Evolutionary conservation across 2,888 invertebrate genomes (phyloP).

Genomic region (Balanococcus diminutus): DNA sequence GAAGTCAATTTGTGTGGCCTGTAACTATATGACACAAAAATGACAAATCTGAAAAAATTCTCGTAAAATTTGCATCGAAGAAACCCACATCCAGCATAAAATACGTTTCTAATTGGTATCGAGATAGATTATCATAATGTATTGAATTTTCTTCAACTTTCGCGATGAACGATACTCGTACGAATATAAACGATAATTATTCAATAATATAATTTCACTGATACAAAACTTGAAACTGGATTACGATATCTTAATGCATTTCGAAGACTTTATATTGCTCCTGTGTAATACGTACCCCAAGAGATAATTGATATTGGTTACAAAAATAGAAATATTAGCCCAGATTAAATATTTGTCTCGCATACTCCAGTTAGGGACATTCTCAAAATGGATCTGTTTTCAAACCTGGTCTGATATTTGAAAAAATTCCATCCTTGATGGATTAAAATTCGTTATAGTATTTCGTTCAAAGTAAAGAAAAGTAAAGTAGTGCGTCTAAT

Average conservation of each 20-base stretch:
- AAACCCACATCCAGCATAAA: not conserved
- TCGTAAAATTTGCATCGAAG: not conserved
- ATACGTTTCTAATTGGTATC: not conserved
- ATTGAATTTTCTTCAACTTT: not conserved
- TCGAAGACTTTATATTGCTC: not conserved
- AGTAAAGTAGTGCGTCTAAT: not conserved
- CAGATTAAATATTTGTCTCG: not conserved
- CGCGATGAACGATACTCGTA: not conserved
- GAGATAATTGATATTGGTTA: not conserved
- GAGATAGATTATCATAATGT: not conserved
- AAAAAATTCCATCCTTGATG: not conserved
- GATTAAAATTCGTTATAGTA: not conserved
- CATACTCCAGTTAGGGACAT: not conserved
- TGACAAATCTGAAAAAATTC: not conserved
- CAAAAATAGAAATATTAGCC: not conserved
- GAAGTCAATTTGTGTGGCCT: no score
- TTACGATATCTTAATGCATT: not conserved
- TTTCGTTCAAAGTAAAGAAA: not conserved
- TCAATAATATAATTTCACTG: not conserved
- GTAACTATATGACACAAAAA: no score
- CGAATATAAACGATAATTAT: not conserved
- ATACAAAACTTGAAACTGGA: not conserved
- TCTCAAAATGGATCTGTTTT: not conserved
- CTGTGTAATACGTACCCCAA: not conserved
- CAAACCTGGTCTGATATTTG: not conserved